phyloP scores from a whole-genome alignment of 2,888 invertebrate genomes.

The Neocrepidodera transversa region DNA sequence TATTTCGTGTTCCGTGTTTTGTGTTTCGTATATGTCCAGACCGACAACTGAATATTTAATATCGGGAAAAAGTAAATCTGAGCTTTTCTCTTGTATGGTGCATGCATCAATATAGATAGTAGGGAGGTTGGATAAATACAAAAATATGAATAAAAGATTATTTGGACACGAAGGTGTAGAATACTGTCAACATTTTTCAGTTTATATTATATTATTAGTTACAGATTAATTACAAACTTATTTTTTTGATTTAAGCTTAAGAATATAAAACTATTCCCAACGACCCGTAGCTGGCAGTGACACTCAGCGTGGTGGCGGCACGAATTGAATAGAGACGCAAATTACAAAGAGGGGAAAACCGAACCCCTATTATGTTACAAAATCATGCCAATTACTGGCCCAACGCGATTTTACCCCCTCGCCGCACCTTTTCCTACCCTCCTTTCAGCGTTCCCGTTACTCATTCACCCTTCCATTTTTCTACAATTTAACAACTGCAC shows the following conservation, averaged over 20 bases:
- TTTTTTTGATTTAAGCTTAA: too few relatives aligned
- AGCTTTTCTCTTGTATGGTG: constrained; percentile 12
- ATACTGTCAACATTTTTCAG: too few relatives aligned
- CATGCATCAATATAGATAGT: constrained; percentile 11
- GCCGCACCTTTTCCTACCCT: constrained; percentile 3
- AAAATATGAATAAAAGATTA: neutral
- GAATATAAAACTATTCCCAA: too few relatives aligned
- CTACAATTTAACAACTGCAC: constrained; percentile 38
- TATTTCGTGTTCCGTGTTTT: neutral
- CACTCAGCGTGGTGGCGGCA: constrained; percentile 21
- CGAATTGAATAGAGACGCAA: constrained; percentile 46
- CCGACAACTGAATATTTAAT: constrained; percentile 37
- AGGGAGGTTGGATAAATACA: neutral
- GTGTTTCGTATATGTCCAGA: constrained; percentile 23
- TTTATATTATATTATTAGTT: too few relatives aligned
- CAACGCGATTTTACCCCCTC: constrained; percentile 36
- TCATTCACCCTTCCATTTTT: constrained; percentile 33
- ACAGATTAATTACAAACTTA: too few relatives aligned
- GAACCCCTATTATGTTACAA: constrained; percentile 46
- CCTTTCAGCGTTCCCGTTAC: neutral
- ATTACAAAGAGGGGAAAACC: constrained; percentile 42
- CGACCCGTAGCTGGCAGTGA: constrained; percentile 19
- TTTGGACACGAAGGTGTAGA: too few relatives aligned
- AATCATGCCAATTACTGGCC: constrained; percentile 48
- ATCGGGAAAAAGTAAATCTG: constrained; percentile 31